A percentile compares a stretch with the other conserved stretches of the same genome.
Evolutionary conservation across 2,797 vertebrate species (phyloP).

Genomic region (Anableps anableps): DNA sequence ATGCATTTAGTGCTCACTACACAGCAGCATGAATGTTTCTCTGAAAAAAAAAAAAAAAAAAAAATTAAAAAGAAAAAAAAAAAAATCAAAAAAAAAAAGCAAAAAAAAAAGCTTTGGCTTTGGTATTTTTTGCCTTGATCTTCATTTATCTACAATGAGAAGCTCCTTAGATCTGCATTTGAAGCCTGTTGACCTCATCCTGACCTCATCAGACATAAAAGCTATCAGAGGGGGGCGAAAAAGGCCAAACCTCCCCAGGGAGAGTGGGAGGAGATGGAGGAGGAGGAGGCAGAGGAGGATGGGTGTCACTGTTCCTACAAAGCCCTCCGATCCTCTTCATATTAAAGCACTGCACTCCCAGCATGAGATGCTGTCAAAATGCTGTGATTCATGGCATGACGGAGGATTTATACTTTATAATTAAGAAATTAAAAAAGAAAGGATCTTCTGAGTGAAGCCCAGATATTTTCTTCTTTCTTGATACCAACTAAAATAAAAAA

Average conservation of each 20-base stretch:
- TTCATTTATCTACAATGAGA: slow-evolving; percentile 35
- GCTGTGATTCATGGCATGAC: slow-evolving; percentile 53
- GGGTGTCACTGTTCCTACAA: slow-evolving; percentile 65
- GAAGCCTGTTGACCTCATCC: slow-evolving; percentile 64
- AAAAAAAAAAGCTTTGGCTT: background rate
- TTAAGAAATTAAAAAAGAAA: background rate
- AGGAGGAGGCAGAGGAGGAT: slow-evolving; percentile 56
- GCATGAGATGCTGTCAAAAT: slow-evolving; percentile 52
- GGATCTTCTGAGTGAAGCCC: background rate
- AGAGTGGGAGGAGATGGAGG: slow-evolving; percentile 51
- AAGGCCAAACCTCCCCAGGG: slow-evolving; percentile 58
- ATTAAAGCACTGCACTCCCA: slow-evolving; percentile 68
- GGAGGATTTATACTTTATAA: slow-evolving; percentile 12
- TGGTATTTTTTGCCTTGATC: slow-evolving; percentile 24
- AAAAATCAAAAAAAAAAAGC: slow-evolving; percentile 9
- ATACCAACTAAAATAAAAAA: no score
- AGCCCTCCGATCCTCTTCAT: slow-evolving; percentile 67
- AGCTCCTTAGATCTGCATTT: slow-evolving; percentile 31
- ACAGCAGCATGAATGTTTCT: background rate
- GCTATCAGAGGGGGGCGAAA: slow-evolving; percentile 42
- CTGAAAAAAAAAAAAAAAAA: slow-evolving; percentile 4
- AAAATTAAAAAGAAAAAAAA: slow-evolving; percentile 4
- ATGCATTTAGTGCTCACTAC: slow-evolving; percentile 12
- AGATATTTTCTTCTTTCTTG: background rate
- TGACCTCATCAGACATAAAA: slow-evolving; percentile 72